Conservation (phyloP, 1,140 invertebrate genomes). For the Tetraneura akinire region DNA sequence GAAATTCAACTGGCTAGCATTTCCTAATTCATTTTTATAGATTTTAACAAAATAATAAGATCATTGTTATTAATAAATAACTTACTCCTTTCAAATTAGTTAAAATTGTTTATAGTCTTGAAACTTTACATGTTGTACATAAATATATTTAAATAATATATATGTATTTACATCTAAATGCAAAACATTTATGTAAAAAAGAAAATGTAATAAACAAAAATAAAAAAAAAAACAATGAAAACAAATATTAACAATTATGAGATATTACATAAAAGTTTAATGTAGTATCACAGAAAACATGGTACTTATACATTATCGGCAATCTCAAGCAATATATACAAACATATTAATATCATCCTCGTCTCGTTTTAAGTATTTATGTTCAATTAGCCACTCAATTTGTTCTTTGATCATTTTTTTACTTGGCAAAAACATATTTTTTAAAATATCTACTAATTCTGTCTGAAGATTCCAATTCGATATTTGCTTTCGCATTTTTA, state of each 20-base stretch:
- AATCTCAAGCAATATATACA: constrained; percentile 90
- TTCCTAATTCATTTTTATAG: no score
- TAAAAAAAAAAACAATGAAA: constrained; percentile 30
- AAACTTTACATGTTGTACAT: neutral
- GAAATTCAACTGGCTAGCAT: no score
- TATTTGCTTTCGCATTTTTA: constrained; percentile 96
- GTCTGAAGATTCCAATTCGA: constrained; percentile 93
- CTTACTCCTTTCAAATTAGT: neutral
- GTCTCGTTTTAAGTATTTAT: constrained; percentile 95
- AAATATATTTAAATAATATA: neutral
- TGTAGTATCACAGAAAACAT: constrained; percentile 42
- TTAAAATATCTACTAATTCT: constrained; percentile 95
- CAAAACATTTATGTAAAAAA: neutral
- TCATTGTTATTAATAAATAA: neutral
- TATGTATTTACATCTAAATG: constrained; percentile 1
- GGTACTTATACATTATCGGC: constrained; percentile 18
- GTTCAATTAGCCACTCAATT: constrained; percentile 98
- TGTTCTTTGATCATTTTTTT: constrained; percentile 99
- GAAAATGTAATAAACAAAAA: constrained; percentile 7
- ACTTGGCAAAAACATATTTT: constrained; percentile 98
- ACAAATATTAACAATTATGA: constrained; percentile 42
- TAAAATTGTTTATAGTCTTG: neutral
- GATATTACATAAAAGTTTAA: constrained; percentile 23
- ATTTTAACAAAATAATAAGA: neutral
- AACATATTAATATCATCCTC: constrained; percentile 98